A percentile compares a stretch with the other conserved stretches of the same genome.
Conservation (phyloP, 2,113 vertebrate species). For the Lagopus leucura region DNA sequence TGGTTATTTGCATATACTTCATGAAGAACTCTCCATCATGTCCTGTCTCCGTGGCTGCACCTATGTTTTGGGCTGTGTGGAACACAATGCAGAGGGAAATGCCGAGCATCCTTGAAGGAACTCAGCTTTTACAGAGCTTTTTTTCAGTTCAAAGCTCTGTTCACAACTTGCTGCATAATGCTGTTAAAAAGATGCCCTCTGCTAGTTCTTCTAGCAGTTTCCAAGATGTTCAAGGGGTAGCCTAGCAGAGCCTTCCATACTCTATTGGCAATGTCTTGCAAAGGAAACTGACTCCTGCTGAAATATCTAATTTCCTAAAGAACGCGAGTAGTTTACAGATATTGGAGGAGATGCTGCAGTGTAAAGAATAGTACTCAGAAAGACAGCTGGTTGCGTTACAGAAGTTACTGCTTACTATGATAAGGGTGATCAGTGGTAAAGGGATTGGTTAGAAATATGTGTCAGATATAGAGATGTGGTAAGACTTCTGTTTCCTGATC, state of each 20-base stretch:
- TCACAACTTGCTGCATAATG: not conserved
- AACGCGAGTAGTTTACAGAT: not conserved
- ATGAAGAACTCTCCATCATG: not conserved
- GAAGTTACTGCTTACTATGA: not conserved
- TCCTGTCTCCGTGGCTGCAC: not conserved
- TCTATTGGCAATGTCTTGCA: not conserved
- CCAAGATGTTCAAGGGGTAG: not conserved
- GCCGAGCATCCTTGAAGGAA: not conserved
- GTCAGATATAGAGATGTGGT: not conserved
- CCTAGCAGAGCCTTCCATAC: not conserved
- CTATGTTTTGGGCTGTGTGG: not conserved
- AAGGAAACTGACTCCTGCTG: not conserved
- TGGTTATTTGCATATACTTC: not conserved
- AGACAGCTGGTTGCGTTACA: constrained; percentile 23
- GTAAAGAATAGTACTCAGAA: constrained; percentile 14
- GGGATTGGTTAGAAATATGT: not conserved
- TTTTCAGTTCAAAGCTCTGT: not conserved
- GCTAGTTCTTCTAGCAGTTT: not conserved
- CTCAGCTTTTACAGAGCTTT: not conserved
- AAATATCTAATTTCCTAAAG: constrained; percentile 3
- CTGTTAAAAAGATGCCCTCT: not conserved
- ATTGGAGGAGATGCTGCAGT: not conserved
- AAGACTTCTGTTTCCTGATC: not conserved
- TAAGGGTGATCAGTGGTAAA: not conserved
- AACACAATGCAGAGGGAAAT: not conserved